A percentile compares a stretch with the other conserved stretches of the same genome.
These are phyloP conservation scores for Verasper variegatus DNA, from an alignment of 2,113 vertebrate species.

Conservation along the genomic window DNA sequence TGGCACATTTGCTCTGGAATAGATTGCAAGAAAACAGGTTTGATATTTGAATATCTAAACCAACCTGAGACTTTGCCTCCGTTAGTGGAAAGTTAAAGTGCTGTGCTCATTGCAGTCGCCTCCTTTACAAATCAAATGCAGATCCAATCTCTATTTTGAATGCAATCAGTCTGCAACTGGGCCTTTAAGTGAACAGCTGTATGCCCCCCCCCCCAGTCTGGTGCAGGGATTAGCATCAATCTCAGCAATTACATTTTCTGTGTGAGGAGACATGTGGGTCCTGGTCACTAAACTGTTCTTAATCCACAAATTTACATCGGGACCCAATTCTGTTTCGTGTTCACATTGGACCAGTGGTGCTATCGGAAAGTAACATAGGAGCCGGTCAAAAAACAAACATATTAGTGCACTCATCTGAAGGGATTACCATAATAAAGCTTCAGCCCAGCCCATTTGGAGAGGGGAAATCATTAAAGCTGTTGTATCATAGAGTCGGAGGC, in stretches of 20 bases:
- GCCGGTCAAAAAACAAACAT: conserved; percentile 48
- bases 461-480: conserved; percentile 71
- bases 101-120: conserved; percentile 2
- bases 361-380: conserved; percentile 33
- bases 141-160: conserved; percentile 53
- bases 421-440: conserved; percentile 47
- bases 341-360: conserved; percentile 6
- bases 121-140: conserved; percentile 50
- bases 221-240: conserved; percentile 21
- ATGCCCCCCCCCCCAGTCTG: background rate
- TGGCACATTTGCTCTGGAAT: background rate
- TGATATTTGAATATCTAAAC: background rate
- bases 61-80: background rate
- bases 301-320: conserved; percentile 7
- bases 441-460: conserved; percentile 48
- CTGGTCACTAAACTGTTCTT: background rate
- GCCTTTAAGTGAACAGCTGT: conserved; percentile 17
- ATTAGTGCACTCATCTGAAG: conserved; percentile 61
- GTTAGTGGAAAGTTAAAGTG: conserved; percentile 21
- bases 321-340: background rate
- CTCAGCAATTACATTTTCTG: conserved; percentile 5
- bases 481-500: conserved; percentile 32
- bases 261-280: conserved; percentile 7
- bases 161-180: conserved; percentile 39
- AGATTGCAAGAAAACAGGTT: background rate